These are phyloP conservation scores for Tenualosa thibaudeaui DNA, from an alignment of 2,797 vertebrate genomes.

Conservation along the genomic window DNA sequence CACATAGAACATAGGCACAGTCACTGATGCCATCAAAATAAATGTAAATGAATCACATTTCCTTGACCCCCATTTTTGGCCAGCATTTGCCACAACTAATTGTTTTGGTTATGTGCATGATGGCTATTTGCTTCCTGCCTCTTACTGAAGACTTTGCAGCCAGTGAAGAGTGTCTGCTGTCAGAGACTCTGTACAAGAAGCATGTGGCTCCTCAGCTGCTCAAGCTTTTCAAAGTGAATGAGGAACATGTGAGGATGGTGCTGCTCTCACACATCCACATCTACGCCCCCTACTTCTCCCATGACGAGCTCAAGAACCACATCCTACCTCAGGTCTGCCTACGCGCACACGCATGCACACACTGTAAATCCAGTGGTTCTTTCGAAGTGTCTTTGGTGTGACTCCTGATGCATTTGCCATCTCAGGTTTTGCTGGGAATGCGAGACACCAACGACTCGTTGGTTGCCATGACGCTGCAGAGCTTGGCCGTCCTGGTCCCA, in stretches of 20 bases:
- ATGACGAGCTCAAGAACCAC: slow-evolving; percentile 88
- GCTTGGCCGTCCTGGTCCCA: slow-evolving; percentile 91
- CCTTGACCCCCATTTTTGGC: too few species aligned
- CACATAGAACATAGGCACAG: too few species aligned
- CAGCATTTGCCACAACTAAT: too few species aligned
- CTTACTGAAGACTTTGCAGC: slow-evolving; percentile 60
- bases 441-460: slow-evolving; percentile 89
- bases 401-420: neutral
- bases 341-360: neutral
- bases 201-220: slow-evolving; percentile 89
- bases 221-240: slow-evolving; percentile 89
- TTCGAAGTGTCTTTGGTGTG: neutral
- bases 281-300: slow-evolving; percentile 87
- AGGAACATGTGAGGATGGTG: slow-evolving; percentile 91
- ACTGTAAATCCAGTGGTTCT: neutral
- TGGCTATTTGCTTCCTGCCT: too few species aligned
- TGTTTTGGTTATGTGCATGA: too few species aligned
- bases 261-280: slow-evolving; percentile 88
- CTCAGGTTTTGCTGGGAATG: slow-evolving; percentile 91
- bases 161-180: slow-evolving; percentile 82
- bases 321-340: slow-evolving; percentile 89
- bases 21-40: too few species aligned
- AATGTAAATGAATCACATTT: too few species aligned
- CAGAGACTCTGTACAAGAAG: slow-evolving; percentile 83
- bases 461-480: slow-evolving; percentile 91